A percentile compares a stretch with the other conserved stretches of the same genome.
Conservation (phyloP, 1,140 invertebrate species). For the Solenopsis fugax region DNA sequence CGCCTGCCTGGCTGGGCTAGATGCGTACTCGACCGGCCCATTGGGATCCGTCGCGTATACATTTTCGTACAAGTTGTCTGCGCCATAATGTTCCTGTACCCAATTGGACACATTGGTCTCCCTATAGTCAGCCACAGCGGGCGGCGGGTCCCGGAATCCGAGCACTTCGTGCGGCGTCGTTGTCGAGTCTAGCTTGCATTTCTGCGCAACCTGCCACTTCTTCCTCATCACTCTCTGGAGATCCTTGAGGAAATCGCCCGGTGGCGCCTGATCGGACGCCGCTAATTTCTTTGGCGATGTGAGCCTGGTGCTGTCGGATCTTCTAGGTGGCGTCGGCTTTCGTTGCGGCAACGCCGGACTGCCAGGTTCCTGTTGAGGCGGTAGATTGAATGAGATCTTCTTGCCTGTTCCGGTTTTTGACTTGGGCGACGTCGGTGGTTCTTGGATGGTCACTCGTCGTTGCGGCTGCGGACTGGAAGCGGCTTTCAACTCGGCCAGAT, state of each 20-base stretch:
- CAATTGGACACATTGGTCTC: constrained; percentile 95
- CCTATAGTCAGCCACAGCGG: constrained; percentile 90
- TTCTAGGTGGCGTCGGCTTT: constrained; percentile 90
- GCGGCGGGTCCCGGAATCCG: constrained; percentile 93
- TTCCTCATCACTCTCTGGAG: constrained; percentile 96
- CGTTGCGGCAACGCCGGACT: constrained; percentile 84
- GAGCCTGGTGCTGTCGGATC: constrained; percentile 90
- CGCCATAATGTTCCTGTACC: constrained; percentile 95
- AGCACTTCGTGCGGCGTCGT: constrained; percentile 96
- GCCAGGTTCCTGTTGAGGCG: constrained; percentile 86
- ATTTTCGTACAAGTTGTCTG: constrained; percentile 89
- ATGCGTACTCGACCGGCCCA: constrained; percentile 85
- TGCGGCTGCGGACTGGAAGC: constrained; percentile 85
- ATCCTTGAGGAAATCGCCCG: constrained; percentile 94
- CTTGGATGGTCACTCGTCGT: constrained; percentile 86
- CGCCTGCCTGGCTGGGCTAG: constrained; percentile 82
- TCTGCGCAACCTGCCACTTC: constrained; percentile 97
- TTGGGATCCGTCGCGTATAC: constrained; percentile 86
- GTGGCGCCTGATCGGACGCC: constrained; percentile 91
- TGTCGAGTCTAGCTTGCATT: constrained; percentile 94
- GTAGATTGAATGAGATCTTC: constrained; percentile 87
- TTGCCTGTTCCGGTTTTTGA: constrained; percentile 84
- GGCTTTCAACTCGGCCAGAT: constrained; percentile 84
- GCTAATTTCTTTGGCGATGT: constrained; percentile 92
- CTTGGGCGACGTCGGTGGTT: constrained; percentile 86